phyloP scores from a whole-genome alignment of 2,888 invertebrate species.

The Chrysolina oricalcia region DNA sequence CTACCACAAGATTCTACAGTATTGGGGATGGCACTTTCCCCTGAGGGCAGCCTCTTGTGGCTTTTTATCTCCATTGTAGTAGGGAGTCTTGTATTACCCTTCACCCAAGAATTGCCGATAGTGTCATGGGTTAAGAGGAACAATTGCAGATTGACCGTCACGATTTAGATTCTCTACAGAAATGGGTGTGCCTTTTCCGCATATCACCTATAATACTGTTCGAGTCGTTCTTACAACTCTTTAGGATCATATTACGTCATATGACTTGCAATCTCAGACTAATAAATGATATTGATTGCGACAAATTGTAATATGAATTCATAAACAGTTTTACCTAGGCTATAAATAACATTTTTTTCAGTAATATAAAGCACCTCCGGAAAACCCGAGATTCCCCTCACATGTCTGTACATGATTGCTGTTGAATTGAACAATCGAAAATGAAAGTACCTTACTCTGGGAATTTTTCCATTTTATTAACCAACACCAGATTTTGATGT shows the following conservation, averaged over 20 bases:
- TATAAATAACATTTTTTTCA: slow-evolving; percentile 19
- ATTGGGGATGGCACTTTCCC: too few relatives aligned
- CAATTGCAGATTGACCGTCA: too few relatives aligned
- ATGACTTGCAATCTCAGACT: slow-evolving; percentile 3
- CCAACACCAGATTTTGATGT: background rate
- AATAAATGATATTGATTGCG: slow-evolving; percentile 14
- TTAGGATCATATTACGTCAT: background rate
- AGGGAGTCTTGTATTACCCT: too few relatives aligned
- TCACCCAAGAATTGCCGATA: too few relatives aligned
- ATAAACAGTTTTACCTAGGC: slow-evolving; percentile 13
- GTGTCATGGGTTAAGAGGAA: too few relatives aligned
- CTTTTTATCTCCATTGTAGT: too few relatives aligned
- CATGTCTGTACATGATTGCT: slow-evolving; percentile 11
- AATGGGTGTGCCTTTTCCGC: background rate
- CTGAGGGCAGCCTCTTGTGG: too few relatives aligned
- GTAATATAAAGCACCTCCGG: slow-evolving; percentile 12
- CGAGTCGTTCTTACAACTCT: background rate
- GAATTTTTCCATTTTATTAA: background rate
- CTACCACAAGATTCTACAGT: too few relatives aligned
- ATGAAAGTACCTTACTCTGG: slow-evolving; percentile 3
- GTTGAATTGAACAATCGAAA: slow-evolving; percentile 10
- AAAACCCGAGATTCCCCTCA: slow-evolving; percentile 24
- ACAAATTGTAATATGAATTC: slow-evolving; percentile 1
- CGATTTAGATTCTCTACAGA: background rate
- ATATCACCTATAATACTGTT: background rate